Percentiles rank a stretch among this genome's conserved stretches.
phyloP scores from a whole-genome alignment of 2,888 invertebrate genomes.

The Cosmia pyralina region DNA sequence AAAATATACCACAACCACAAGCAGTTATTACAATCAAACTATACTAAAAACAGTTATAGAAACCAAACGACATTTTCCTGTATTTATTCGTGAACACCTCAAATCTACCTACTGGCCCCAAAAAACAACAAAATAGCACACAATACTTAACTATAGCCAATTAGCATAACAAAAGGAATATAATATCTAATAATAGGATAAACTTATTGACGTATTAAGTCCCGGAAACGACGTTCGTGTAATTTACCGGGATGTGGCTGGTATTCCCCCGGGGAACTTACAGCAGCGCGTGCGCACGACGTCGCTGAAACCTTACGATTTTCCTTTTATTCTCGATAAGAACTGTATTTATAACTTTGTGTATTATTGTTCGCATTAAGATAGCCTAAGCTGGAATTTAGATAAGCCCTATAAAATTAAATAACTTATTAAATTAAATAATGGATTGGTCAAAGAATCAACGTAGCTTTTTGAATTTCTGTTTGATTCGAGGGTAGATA shows the following conservation, averaged over 20 bases:
- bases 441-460: background rate
- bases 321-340: constrained; percentile 60
- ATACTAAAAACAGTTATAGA: constrained; percentile 23
- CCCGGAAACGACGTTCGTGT: constrained; percentile 57
- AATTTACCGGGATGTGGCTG: constrained; percentile 54
- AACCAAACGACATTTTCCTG: constrained; percentile 45
- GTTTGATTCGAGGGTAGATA: background rate
- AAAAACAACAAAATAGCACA: constrained; percentile 40
- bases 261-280: constrained; percentile 54
- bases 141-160: constrained; percentile 24
- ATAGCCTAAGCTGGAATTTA: constrained; percentile 26
- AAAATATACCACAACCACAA: constrained; percentile 26
- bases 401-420: constrained; percentile 25
- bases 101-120: constrained; percentile 15
- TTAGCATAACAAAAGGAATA: constrained; percentile 54
- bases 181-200: constrained; percentile 42
- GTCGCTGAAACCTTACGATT: constrained; percentile 52
- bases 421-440: constrained; percentile 3
- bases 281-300: constrained; percentile 25
- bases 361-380: constrained; percentile 24
- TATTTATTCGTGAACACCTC: constrained; percentile 6
- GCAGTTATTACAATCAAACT: constrained; percentile 37
- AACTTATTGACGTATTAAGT: constrained; percentile 40
- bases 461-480: background rate
- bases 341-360: constrained; percentile 38